These are phyloP conservation scores for Erythrocercus mccallii DNA, from an alignment of 2,113 vertebrate species.

Conservation along the genomic window DNA sequence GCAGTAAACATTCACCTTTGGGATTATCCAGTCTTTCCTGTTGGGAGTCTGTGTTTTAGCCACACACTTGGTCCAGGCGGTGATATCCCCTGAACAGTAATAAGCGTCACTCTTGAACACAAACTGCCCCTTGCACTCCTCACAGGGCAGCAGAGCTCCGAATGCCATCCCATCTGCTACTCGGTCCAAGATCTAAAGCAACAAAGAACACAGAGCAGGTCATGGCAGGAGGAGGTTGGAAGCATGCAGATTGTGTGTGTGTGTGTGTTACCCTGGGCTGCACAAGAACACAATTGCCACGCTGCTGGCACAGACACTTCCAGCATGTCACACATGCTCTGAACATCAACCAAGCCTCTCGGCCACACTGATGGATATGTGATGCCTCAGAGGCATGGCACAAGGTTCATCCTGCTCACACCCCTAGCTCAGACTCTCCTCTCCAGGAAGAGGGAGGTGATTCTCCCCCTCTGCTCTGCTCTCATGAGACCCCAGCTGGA, in stretches of 20 bases:
- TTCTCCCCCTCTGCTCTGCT: neutral
- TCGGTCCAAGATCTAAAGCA: constrained; percentile 86
- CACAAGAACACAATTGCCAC: neutral
- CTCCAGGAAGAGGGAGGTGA: neutral
- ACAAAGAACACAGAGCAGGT: neutral
- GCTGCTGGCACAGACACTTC: neutral
- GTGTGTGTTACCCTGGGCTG: neutral
- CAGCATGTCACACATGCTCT: neutral
- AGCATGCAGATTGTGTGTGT: too few species aligned
- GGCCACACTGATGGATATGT: neutral
- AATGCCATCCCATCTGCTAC: constrained; percentile 91
- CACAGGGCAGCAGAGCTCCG: constrained; percentile 86
- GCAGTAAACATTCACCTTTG: constrained; percentile 78
- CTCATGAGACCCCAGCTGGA: neutral
- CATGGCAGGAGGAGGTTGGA: neutral
- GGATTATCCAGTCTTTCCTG: constrained; percentile 88
- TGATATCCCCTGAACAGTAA: constrained; percentile 91
- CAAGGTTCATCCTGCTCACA: neutral
- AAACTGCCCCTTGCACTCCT: constrained; percentile 88
- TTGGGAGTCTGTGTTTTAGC: constrained; percentile 84
- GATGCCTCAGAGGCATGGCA: neutral
- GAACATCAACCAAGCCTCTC: neutral
- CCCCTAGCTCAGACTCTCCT: neutral
- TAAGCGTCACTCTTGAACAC: constrained; percentile 91
- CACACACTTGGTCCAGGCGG: constrained; percentile 96